These are phyloP conservation scores for Bombus ignitus DNA, from an alignment of 1,140 invertebrate species.

Conservation along the genomic window DNA sequence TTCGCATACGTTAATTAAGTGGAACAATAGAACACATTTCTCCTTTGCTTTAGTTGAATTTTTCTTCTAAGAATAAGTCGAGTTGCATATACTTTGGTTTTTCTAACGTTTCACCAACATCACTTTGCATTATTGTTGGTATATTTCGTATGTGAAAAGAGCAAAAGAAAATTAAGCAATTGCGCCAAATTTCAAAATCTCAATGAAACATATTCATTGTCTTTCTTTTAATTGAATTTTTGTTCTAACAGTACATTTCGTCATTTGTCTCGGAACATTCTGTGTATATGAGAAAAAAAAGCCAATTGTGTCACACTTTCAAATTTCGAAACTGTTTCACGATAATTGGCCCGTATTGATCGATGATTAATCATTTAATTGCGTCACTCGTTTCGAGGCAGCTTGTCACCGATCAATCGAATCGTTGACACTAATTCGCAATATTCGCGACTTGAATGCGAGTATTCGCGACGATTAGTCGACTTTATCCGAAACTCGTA, in stretches of 20 bases:
- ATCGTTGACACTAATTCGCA: not conserved
- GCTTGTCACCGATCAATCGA: not conserved
- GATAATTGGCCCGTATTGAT: not conserved
- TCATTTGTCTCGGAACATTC: not conserved
- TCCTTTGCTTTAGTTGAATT: not conserved
- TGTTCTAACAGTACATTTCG: too few relatives aligned
- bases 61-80: too few relatives aligned
- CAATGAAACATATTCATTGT: too few relatives aligned
- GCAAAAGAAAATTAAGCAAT: too few relatives aligned
- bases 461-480: not conserved
- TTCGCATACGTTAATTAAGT: not conserved
- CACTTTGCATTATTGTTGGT: too few relatives aligned
- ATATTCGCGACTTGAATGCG: not conserved
- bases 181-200: too few relatives aligned
- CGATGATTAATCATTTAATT: slow-evolving; percentile 26
- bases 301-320: not conserved
- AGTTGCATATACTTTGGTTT: too few relatives aligned
- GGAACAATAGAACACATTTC: not conserved
- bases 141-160: too few relatives aligned
- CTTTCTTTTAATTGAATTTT: too few relatives aligned
- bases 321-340: too few relatives aligned
- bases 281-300: not conserved
- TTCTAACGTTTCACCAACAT: too few relatives aligned
- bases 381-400: not conserved
- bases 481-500: not conserved